phyloP scores from a whole-genome alignment of 1,140 invertebrate species.

The Brachionus koreanus region DNA sequence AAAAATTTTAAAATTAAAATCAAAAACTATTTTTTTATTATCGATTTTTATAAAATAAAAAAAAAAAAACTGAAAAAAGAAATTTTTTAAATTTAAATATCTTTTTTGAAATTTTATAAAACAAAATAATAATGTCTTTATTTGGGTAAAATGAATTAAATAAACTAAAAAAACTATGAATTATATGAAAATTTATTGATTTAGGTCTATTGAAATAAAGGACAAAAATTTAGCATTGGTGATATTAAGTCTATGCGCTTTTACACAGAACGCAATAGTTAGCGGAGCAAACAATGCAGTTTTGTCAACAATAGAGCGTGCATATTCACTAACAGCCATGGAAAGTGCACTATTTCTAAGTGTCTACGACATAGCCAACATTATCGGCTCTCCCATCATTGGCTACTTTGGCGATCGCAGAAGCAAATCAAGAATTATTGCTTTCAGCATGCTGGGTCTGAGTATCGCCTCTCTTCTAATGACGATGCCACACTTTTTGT shows the following conservation, averaged over 20 bases:
- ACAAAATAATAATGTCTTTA: no score
- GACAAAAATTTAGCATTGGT: constrained; percentile 1
- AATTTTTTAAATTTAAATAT: no score
- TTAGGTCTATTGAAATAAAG: constrained; percentile 12
- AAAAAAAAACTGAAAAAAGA: no score
- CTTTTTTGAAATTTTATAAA: no score
- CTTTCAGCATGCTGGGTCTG: neutral
- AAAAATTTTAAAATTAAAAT: no score
- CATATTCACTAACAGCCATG: neutral
- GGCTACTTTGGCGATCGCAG: constrained; percentile 34
- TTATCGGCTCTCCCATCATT: constrained; percentile 21
- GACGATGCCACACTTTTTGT: neutral
- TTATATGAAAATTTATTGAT: no score
- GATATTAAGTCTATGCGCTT: neutral
- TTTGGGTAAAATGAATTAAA: no score
- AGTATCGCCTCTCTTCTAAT: constrained; percentile 4
- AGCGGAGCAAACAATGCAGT: constrained; percentile 38
- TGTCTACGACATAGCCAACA: constrained; percentile 6
- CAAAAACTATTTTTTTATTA: no score
- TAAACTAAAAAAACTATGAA: no score
- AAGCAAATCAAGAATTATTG: constrained; percentile 6
- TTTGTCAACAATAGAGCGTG: constrained; percentile 23
- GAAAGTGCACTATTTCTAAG: constrained; percentile 4
- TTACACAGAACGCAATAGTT: constrained; percentile 10
- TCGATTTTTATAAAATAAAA: no score